Evolutionary conservation across 2,797 vertebrate species (phyloP).

Genomic region (Gambusia yucatana): DNA sequence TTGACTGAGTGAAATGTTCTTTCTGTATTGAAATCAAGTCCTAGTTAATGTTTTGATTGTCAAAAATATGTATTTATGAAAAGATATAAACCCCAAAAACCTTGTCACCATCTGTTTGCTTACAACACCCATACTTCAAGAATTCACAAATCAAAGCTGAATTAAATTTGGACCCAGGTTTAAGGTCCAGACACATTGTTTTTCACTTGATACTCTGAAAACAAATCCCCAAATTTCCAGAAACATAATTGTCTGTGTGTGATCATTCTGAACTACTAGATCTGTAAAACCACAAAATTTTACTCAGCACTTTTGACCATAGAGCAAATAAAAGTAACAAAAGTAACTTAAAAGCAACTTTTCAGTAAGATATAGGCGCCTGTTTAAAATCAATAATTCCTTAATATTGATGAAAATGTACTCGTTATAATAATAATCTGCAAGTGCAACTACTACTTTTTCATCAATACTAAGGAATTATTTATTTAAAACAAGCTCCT

Average conservation of each 20-base stretch:
- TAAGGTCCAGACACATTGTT: not conserved
- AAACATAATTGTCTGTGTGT: not conserved
- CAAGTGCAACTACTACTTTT: too few species aligned
- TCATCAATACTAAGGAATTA: too few species aligned
- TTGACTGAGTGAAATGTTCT: not conserved
- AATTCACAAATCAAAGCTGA: not conserved
- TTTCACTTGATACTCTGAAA: not conserved
- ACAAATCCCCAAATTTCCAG: not conserved
- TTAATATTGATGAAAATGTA: too few species aligned
- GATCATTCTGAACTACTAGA: not conserved
- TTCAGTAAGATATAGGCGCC: too few species aligned
- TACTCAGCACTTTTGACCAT: too few species aligned
- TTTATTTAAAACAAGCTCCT: too few species aligned
- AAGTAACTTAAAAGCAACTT: too few species aligned
- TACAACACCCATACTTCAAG: not conserved
- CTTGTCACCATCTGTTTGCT: not conserved
- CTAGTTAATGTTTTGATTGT: not conserved
- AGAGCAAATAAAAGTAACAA: too few species aligned
- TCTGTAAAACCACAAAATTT: not conserved
- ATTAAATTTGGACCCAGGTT: not conserved
- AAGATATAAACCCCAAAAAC: not conserved
- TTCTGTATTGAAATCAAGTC: not conserved
- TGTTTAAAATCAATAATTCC: too few species aligned
- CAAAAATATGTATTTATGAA: not conserved
- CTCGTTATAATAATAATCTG: too few species aligned